phyloP scores from a whole-genome alignment of 1,140 invertebrate species.

The Drosophila trapezifrons region DNA sequence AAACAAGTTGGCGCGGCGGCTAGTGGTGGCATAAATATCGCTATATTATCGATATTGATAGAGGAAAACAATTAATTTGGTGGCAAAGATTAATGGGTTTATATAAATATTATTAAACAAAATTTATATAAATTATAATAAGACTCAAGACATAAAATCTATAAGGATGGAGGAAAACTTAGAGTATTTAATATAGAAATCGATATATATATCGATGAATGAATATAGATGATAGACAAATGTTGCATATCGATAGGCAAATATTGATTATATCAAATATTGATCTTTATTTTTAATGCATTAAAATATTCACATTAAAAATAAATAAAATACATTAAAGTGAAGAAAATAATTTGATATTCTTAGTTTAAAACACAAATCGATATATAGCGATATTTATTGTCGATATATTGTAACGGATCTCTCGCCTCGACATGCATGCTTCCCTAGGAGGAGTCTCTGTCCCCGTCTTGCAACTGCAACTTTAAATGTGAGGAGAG shows the following conservation, averaged over 20 bases:
- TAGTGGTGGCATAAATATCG: constrained; percentile 9
- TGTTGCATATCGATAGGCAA: too few relatives aligned
- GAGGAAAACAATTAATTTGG: too few relatives aligned
- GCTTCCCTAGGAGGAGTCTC: not conserved
- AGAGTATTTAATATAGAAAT: too few relatives aligned
- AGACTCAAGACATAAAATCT: too few relatives aligned
- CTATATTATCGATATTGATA: not conserved
- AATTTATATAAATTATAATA: too few relatives aligned
- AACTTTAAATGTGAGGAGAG: constrained; percentile 11
- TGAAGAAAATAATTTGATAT: not conserved
- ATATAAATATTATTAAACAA: not conserved
- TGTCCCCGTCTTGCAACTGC: constrained; percentile 9
- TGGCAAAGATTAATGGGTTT: too few relatives aligned
- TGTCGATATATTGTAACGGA: not conserved
- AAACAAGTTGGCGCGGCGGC: constrained; percentile 63
- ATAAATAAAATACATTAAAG: not conserved
- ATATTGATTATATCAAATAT: too few relatives aligned
- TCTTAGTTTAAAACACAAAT: not conserved
- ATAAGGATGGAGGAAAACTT: too few relatives aligned
- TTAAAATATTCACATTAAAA: too few relatives aligned
- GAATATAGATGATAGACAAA: too few relatives aligned
- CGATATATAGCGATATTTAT: not conserved
- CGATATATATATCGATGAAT: too few relatives aligned
- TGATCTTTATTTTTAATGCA: too few relatives aligned
- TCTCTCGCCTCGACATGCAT: constrained; percentile 8